phyloP scores from a whole-genome alignment of 2,113 vertebrate species.

The Coryphaenoides rupestris region DNA sequence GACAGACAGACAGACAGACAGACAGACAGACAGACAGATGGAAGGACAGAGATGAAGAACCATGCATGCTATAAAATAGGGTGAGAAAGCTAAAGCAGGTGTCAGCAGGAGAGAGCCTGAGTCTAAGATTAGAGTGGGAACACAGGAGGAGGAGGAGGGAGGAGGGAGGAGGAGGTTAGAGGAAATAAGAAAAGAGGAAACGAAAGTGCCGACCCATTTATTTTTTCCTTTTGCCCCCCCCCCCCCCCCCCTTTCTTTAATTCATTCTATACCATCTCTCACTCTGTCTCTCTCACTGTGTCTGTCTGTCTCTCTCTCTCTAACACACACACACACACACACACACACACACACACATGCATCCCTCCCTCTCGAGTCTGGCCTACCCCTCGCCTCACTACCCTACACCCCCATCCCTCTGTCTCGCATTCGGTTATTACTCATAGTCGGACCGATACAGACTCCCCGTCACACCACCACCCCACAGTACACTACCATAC shows the following conservation, averaged over 20 bases:
- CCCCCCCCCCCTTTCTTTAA: constrained; percentile 39
- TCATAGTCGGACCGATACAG: too few species aligned
- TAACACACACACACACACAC: too few species aligned
- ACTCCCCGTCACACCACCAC: too few species aligned
- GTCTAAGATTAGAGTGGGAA: constrained; percentile 50
- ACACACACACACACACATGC: too few species aligned
- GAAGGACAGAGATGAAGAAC: constrained; percentile 2
- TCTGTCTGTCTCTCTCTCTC: too few species aligned
- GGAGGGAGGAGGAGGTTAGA: constrained; percentile 7
- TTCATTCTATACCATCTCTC: constrained; percentile 41
- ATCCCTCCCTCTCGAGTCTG: too few species aligned
- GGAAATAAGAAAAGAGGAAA: constrained; percentile 42
- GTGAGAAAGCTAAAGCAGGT: constrained; percentile 33
- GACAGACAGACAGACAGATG: not conserved
- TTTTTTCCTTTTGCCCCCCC: constrained; percentile 36
- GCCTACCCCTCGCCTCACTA: too few species aligned
- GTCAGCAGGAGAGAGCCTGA: constrained; percentile 22
- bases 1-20: constrained; percentile 8
- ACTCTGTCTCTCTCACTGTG: too few species aligned
- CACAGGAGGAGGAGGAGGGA: constrained; percentile 12
- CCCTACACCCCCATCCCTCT: too few species aligned
- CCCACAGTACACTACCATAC: too few species aligned
- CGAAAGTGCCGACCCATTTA: constrained; percentile 47
- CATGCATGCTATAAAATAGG: constrained; percentile 7
- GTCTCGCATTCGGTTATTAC: too few species aligned